Conservation (phyloP, 2,797 vertebrate species). For the Lates japonicus region DNA sequence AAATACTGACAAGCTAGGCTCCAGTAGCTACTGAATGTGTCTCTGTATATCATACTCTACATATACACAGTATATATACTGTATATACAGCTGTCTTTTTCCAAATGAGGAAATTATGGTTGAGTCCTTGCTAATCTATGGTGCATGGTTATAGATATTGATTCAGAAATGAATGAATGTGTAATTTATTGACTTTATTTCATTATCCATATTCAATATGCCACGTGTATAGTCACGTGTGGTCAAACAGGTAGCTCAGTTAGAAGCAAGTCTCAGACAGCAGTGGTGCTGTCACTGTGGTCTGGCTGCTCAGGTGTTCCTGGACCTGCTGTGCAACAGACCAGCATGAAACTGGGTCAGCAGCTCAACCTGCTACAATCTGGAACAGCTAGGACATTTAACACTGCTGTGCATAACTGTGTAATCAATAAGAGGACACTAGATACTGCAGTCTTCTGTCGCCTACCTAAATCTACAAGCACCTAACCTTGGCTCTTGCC, state of each 20-base stretch:
- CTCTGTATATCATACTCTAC: too few relatives aligned
- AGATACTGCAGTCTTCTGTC: neutral
- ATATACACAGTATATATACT: too few relatives aligned
- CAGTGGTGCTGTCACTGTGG: neutral
- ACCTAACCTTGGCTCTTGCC: neutral
- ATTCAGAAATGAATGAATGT: too few relatives aligned
- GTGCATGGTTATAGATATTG: too few relatives aligned
- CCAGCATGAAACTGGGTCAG: slow-evolving; percentile 41
- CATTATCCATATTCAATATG: neutral
- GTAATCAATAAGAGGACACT: slow-evolving; percentile 19
- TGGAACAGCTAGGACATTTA: slow-evolving; percentile 4
- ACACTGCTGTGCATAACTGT: neutral
- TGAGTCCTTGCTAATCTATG: too few relatives aligned
- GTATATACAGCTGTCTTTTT: too few relatives aligned
- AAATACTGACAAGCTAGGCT: neutral
- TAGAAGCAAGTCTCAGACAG: slow-evolving; percentile 4
- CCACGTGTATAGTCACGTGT: neutral
- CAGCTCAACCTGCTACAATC: slow-evolving; percentile 24
- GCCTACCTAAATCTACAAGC: too few relatives aligned
- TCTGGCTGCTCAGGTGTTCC: slow-evolving; percentile 21
- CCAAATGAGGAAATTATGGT: too few relatives aligned
- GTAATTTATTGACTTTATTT: neutral
- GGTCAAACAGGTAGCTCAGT: slow-evolving; percentile 19
- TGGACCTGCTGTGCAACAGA: slow-evolving; percentile 25
- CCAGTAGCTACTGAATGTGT: too few relatives aligned